These are phyloP conservation scores for Halictus quadricinctus DNA, from an alignment of 2,888 invertebrate species.

Conservation along the genomic window DNA sequence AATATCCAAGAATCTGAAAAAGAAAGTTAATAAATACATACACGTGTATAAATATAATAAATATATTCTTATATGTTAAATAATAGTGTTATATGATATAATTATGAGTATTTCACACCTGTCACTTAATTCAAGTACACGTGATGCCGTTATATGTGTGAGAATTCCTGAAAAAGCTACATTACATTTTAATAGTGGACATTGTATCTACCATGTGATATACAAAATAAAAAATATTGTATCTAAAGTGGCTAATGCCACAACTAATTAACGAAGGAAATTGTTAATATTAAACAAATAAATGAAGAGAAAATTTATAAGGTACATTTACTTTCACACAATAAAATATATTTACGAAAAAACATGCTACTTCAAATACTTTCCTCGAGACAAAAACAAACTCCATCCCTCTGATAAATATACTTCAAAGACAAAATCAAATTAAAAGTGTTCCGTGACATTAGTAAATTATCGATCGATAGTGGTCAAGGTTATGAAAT, in stretches of 20 bases:
- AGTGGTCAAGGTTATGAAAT: conserved; percentile 56
- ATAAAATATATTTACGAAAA: background rate
- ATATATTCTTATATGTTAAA: conserved; percentile 4
- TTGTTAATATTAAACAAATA: background rate
- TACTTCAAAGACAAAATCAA: conserved; percentile 24
- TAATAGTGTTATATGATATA: conserved; percentile 4
- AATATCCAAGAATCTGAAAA: conserved; percentile 85
- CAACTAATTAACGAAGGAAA: background rate
- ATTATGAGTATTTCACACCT: conserved; percentile 77
- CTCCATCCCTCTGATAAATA: background rate
- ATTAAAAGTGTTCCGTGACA: conserved; percentile 28
- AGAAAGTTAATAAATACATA: conserved; percentile 10
- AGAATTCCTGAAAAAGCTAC: conserved; percentile 77
- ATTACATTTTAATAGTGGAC: conserved; percentile 53
- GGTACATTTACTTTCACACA: background rate
- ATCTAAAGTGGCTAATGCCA: background rate
- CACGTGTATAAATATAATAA: background rate
- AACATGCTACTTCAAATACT: background rate
- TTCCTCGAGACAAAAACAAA: background rate
- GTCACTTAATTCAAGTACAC: conserved; percentile 91
- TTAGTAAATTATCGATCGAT: conserved; percentile 60
- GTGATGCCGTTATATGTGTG: conserved; percentile 82
- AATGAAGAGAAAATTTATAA: background rate
- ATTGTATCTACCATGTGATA: background rate
- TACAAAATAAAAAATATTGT: background rate